A percentile compares a stretch with the other conserved stretches of the same genome.
phyloP scores from a whole-genome alignment of 2,797 vertebrate species.

The Avahi laniger region DNA sequence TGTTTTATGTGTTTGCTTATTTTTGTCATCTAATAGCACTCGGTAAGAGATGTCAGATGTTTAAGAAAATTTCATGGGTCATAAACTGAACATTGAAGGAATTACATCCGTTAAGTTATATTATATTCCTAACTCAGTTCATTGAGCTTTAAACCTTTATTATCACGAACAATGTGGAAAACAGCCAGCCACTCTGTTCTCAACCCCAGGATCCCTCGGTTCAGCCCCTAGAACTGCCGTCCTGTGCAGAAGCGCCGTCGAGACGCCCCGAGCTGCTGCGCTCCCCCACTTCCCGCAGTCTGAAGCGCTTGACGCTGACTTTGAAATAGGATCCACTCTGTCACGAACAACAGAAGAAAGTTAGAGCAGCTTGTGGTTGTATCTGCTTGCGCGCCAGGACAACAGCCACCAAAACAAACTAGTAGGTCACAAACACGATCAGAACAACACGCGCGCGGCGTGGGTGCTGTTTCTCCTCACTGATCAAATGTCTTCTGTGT shows the following conservation, averaged over 20 bases:
- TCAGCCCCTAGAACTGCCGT: neutral
- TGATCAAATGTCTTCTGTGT: neutral
- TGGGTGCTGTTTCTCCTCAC: neutral
- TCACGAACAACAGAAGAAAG: rapidly evolving
- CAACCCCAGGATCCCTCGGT: rapidly evolving
- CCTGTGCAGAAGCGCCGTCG: rapidly evolving
- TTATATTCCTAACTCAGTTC: neutral
- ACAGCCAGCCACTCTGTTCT: neutral
- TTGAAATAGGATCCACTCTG: neutral
- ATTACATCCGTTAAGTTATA: rapidly evolving
- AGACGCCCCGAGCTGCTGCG: rapidly evolving
- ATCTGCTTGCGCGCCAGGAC: neutral
- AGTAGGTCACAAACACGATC: rapidly evolving
- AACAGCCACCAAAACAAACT: neutral
- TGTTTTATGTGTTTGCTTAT: rapidly evolving
- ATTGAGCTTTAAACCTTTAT: neutral
- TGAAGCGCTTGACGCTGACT: rapidly evolving
- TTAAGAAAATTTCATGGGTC: neutral
- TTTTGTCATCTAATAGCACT: neutral
- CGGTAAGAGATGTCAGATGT: neutral
- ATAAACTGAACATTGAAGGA: neutral
- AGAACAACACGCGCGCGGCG: rapidly evolving
- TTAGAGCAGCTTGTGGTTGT: rapidly evolving
- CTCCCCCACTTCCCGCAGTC: neutral
- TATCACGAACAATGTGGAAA: neutral